Conservation (phyloP, 2,888 invertebrate species). For the Rhorus exstirpatorius region DNA sequence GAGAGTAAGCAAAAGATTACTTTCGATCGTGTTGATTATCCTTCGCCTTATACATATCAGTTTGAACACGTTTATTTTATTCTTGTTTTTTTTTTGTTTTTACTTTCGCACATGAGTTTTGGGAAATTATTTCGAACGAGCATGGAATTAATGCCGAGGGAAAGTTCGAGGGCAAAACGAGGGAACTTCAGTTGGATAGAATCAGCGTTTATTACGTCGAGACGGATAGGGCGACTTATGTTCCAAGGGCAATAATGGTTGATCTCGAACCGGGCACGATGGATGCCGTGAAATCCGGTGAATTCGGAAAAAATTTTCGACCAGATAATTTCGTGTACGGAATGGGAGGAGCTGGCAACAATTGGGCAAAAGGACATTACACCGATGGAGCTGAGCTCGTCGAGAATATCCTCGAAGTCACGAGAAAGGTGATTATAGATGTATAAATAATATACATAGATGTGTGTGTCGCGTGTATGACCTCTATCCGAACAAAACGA, state of each 20-base stretch:
- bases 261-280: conserved; percentile 62
- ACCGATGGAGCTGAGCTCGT: conserved; percentile 45
- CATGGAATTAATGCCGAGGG: conserved; percentile 46
- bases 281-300: conserved; percentile 52
- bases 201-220: conserved; percentile 58
- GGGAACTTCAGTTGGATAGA: conserved; percentile 35
- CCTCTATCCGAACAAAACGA: background rate
- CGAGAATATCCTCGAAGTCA: conserved; percentile 35
- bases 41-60: background rate
- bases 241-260: conserved; percentile 53
- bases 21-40: background rate
- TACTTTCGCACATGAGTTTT: conserved; percentile 30
- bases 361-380: conserved; percentile 26
- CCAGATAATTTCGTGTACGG: conserved; percentile 52
- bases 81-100: background rate
- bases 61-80: background rate
- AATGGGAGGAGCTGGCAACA: conserved; percentile 32
- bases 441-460: background rate
- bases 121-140: conserved; percentile 44
- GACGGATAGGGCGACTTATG: conserved; percentile 47
- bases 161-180: conserved; percentile 20
- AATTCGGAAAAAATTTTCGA: conserved; percentile 41
- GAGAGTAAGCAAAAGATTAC: conserved; percentile 81
- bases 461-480: background rate
- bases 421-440: conserved; percentile 39